These are phyloP conservation scores for Varecia variegata DNA, from an alignment of 2,797 vertebrate genomes.

Conservation along the genomic window DNA sequence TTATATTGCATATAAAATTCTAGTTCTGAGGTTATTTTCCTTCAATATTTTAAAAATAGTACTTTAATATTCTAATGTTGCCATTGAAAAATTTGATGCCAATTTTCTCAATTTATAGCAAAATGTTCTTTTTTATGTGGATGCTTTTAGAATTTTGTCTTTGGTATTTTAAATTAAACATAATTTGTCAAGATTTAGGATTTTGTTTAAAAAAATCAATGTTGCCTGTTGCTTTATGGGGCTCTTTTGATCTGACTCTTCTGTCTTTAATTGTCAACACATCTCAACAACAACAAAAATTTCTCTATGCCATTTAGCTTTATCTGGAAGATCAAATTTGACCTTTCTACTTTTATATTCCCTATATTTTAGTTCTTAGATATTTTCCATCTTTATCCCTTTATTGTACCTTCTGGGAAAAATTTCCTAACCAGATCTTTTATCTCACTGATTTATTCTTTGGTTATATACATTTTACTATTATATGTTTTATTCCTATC, in stretches of 20 bases:
- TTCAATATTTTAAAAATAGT: not conserved
- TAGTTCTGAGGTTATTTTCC: not conserved
- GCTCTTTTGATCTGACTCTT: not conserved
- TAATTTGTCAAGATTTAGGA: not conserved
- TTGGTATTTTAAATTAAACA: constrained; percentile 1
- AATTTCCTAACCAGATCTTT: not conserved
- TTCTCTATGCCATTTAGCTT: not conserved
- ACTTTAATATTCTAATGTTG: not conserved
- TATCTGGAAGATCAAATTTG: not conserved
- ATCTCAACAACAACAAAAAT: not conserved
- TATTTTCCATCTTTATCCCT: not conserved
- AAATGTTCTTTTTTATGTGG: not conserved
- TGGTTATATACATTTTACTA: not conserved
- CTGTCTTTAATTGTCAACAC: not conserved
- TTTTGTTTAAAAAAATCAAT: not conserved
- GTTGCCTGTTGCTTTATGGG: not conserved
- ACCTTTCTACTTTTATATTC: not conserved
- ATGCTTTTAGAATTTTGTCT: not conserved
- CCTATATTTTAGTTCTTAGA: not conserved
- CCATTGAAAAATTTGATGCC: not conserved
- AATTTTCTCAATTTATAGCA: not conserved
- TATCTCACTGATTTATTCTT: not conserved
- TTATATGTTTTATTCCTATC: not conserved
- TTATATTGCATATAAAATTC: not conserved
- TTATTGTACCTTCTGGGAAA: not conserved